A percentile compares a stretch with the other conserved stretches of the same genome.
Conservation (phyloP, 2,888 invertebrate species). For the Adela reaumurella region DNA sequence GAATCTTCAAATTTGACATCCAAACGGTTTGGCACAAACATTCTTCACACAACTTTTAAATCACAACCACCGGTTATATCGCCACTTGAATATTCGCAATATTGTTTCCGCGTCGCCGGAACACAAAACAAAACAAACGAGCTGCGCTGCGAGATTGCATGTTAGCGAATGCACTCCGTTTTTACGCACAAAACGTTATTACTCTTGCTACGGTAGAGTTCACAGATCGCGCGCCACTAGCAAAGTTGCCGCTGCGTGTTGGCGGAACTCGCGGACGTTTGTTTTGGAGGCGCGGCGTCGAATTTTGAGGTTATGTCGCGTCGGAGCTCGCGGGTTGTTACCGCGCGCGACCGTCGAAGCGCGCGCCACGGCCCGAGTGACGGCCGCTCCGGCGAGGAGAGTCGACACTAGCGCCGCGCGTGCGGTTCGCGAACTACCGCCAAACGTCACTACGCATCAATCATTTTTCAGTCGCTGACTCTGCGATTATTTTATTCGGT, state of each 20-base stretch:
- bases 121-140: background rate
- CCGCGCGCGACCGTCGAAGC: constrained; percentile 28
- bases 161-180: background rate
- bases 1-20: too few relatives aligned
- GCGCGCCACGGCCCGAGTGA: constrained; percentile 52
- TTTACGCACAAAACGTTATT: background rate
- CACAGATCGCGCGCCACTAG: background rate
- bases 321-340: background rate
- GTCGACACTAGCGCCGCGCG: constrained; percentile 27
- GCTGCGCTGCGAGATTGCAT: background rate
- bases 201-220: background rate
- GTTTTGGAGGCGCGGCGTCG: background rate
- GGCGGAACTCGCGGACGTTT: background rate
- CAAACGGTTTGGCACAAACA: background rate
- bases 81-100: background rate
- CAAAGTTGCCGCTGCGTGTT: background rate
- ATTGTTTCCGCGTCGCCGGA: background rate
- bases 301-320: background rate
- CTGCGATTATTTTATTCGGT: constrained; percentile 9
- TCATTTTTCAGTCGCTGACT: constrained; percentile 1
- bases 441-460: background rate
- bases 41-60: background rate
- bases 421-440: constrained; percentile 5
- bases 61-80: background rate
- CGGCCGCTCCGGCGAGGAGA: constrained; percentile 24